Conservation (phyloP, 2,113 vertebrate species). For the Brachyhypopomus gauderio region DNA sequence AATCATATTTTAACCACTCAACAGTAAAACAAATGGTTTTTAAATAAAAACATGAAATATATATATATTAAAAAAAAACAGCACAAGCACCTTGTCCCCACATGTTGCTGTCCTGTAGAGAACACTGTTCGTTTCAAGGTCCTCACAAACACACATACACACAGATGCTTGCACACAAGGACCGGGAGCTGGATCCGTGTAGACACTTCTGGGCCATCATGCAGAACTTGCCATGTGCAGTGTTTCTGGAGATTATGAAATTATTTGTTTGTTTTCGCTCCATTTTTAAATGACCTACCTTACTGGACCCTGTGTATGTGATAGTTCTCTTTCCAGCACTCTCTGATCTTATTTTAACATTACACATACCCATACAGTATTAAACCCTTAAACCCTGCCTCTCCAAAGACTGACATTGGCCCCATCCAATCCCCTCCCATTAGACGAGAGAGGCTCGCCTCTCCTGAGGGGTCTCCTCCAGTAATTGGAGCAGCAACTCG, state of each 20-base stretch:
- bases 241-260: background rate
- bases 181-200: background rate
- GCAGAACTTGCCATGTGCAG: background rate
- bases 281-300: background rate
- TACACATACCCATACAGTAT: background rate
- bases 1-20: background rate
- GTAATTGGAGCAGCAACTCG: slow-evolving; percentile 95
- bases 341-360: too few species aligned
- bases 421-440: slow-evolving; percentile 52
- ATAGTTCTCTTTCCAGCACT: background rate
- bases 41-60: background rate
- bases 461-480: slow-evolving; percentile 95
- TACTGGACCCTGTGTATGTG: slow-evolving; percentile 42
- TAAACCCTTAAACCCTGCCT: slow-evolving; percentile 35
- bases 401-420: slow-evolving; percentile 21
- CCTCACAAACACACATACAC: background rate
- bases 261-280: background rate
- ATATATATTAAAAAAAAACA: background rate
- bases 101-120: background rate
- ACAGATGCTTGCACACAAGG: background rate
- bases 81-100: background rate
- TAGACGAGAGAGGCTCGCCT: slow-evolving; percentile 89
- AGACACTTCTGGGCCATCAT: background rate
- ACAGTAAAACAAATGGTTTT: background rate
- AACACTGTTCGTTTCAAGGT: background rate